Conservation (phyloP, 2,888 invertebrate genomes). For the Cerastis rubricosa region DNA sequence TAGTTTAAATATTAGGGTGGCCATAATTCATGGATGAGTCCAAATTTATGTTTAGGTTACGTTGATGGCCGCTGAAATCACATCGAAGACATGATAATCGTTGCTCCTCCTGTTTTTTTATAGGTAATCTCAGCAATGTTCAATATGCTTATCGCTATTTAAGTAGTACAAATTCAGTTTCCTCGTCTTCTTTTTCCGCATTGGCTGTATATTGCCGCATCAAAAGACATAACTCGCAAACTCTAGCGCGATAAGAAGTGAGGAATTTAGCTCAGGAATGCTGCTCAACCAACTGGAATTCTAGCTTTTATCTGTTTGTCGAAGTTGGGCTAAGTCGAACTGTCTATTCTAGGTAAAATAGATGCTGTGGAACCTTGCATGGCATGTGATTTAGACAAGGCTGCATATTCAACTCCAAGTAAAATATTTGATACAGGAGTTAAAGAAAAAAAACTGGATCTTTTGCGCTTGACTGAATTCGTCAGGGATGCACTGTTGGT, state of each 20-base stretch:
- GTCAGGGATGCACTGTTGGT: too few species aligned
- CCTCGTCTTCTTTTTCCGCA: not conserved
- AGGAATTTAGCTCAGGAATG: conserved; percentile 14
- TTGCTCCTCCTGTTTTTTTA: not conserved
- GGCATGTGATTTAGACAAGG: not conserved
- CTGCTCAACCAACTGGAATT: conserved; percentile 27
- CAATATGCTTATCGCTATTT: not conserved
- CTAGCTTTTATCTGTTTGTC: conserved; percentile 43
- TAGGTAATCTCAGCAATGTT: not conserved
- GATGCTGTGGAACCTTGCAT: conserved; percentile 12
- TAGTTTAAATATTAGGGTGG: not conserved
- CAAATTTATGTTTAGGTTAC: not conserved
- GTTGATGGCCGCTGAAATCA: not conserved
- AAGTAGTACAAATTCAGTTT: not conserved
- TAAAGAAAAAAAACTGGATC: too few species aligned
- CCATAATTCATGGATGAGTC: not conserved
- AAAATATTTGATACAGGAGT: not conserved
- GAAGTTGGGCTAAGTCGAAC: conserved; percentile 28
- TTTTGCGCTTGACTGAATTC: too few species aligned
- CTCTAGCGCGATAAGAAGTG: conserved; percentile 32
- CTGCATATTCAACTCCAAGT: not conserved
- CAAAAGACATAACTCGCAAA: conserved; percentile 23
- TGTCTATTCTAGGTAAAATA: conserved; percentile 14
- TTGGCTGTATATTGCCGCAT: not conserved
- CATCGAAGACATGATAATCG: not conserved